These are phyloP conservation scores for Typhlichthys eigenmanni DNA, from an alignment of 2,797 vertebrate genomes.

Conservation along the genomic window DNA sequence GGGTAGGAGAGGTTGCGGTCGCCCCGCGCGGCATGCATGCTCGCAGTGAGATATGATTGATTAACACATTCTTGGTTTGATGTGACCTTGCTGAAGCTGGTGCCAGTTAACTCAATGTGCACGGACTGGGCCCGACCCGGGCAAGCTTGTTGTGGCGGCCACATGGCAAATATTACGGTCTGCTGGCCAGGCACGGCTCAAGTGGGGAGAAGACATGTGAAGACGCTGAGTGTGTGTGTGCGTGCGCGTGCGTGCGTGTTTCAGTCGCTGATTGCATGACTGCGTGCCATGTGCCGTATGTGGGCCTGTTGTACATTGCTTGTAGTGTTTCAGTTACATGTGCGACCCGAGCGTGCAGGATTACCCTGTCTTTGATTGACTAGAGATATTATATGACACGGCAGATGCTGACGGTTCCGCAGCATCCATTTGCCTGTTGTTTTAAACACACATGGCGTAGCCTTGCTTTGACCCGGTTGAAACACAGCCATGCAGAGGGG, in stretches of 20 bases:
- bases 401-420: slow-evolving; percentile 54
- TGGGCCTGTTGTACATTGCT: not conserved
- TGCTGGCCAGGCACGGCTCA: slow-evolving; percentile 47
- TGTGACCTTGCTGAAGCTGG: slow-evolving; percentile 67
- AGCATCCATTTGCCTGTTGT: slow-evolving; percentile 53
- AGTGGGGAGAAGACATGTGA: slow-evolving; percentile 43
- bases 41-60: slow-evolving; percentile 77
- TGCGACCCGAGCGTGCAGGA: slow-evolving; percentile 29
- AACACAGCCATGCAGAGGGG: slow-evolving; percentile 22
- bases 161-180: slow-evolving; percentile 69
- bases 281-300: slow-evolving; percentile 20
- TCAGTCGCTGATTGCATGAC: not conserved
- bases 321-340: slow-evolving; percentile 4
- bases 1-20: slow-evolving; percentile 49
- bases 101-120: slow-evolving; percentile 73
- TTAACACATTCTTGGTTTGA: slow-evolving; percentile 68
- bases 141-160: slow-evolving; percentile 70
- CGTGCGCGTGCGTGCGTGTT: not conserved
- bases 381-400: slow-evolving; percentile 55
- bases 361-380: slow-evolving; percentile 36
- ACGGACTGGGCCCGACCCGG: slow-evolving; percentile 47
- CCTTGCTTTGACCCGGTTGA: slow-evolving; percentile 46
- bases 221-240: slow-evolving; percentile 30
- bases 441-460: slow-evolving; percentile 60
- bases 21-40: slow-evolving; percentile 61